Evolutionary conservation across 2,888 invertebrate genomes (phyloP).

Genomic region (Acheta domesticus): DNA sequence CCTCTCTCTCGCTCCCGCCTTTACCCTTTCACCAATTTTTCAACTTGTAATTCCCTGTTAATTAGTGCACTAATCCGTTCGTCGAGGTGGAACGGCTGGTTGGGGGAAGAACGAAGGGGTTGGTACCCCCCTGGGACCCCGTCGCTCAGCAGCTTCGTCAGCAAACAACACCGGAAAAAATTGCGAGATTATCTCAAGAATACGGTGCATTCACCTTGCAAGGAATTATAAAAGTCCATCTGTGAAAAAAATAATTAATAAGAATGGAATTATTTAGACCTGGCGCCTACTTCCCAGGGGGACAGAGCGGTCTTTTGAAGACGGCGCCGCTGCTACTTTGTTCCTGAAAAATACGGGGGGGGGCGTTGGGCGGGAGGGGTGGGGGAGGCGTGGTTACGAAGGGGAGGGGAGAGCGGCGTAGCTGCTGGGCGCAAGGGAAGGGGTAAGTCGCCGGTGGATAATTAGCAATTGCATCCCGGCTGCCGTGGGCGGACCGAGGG

Average conservation of each 20-base stretch:
- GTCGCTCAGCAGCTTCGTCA: conserved; percentile 1
- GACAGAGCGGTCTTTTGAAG: not conserved
- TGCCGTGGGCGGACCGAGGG: too few relatives aligned
- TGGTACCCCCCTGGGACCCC: not conserved
- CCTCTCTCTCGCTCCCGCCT: not conserved
- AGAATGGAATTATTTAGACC: conserved; percentile 18
- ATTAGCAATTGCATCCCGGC: too few relatives aligned
- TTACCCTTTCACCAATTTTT: not conserved
- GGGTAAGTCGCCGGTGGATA: too few relatives aligned
- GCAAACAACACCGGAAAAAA: conserved; percentile 18
- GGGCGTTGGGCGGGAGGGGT: too few relatives aligned
- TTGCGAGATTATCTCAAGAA: conserved; percentile 18
- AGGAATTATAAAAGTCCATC: conserved; percentile 10
- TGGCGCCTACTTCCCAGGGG: not conserved
- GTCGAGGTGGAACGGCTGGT: not conserved
- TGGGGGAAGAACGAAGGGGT: not conserved
- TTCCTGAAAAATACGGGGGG: too few relatives aligned
- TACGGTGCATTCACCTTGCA: conserved; percentile 5
- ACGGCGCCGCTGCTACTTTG: not conserved
- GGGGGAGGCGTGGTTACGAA: too few relatives aligned
- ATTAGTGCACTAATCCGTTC: conserved; percentile 9
- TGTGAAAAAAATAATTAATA: conserved; percentile 12
- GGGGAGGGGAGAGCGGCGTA: too few relatives aligned
- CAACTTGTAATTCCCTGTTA: conserved; percentile 11
- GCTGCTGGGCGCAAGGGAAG: too few relatives aligned